Percentiles rank a stretch among this genome's conserved stretches.
Evolutionary conservation across 37 sponge, comb jelly and placozoan species (phyloP).

Genomic region (Beroe ovata): DNA sequence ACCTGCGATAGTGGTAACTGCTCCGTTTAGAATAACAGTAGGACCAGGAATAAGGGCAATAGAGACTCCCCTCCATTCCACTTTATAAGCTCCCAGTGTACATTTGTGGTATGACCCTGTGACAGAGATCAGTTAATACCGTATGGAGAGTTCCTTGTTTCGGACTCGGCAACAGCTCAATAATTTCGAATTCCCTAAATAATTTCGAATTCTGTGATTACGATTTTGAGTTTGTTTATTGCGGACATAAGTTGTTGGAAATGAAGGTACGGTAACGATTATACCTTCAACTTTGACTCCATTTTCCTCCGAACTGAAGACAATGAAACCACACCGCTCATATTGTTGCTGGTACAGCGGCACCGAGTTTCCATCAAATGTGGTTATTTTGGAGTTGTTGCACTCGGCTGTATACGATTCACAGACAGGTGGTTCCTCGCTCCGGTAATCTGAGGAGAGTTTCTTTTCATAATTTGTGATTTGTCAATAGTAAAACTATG

Average conservation of each 20-base stretch:
- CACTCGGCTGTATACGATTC: slow-evolving; percentile 10
- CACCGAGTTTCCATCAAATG: slow-evolving; percentile 59
- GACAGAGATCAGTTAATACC: too few species aligned
- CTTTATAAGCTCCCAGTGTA: slow-evolving; percentile 3
- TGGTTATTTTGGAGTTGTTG: slow-evolving; percentile 10
- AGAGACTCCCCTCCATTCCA: not conserved
- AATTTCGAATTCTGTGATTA: too few species aligned
- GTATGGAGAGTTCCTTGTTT: too few species aligned
- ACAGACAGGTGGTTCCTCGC: slow-evolving; percentile 3
- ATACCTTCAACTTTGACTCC: not conserved
- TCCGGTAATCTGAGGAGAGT: slow-evolving; percentile 12
- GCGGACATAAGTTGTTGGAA: too few species aligned
- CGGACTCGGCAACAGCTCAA: too few species aligned
- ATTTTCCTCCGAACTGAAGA: not conserved
- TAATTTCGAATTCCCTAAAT: too few species aligned
- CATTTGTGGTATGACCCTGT: slow-evolving; percentile 44
- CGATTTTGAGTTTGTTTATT: too few species aligned
- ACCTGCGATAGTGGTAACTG: too few species aligned
- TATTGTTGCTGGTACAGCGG: slow-evolving; percentile 27
- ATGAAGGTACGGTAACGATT: too few species aligned
- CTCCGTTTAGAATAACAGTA: not conserved
- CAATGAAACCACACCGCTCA: slow-evolving; percentile 28
- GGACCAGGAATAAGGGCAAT: not conserved
- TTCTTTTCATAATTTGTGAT: too few species aligned
- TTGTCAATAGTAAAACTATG: too few species aligned